Evolutionary conservation across 2,888 invertebrate genomes (phyloP), one percentile per base, ranked within the genome.

Genomic region (Glaucopsyche alexis): DNA sequence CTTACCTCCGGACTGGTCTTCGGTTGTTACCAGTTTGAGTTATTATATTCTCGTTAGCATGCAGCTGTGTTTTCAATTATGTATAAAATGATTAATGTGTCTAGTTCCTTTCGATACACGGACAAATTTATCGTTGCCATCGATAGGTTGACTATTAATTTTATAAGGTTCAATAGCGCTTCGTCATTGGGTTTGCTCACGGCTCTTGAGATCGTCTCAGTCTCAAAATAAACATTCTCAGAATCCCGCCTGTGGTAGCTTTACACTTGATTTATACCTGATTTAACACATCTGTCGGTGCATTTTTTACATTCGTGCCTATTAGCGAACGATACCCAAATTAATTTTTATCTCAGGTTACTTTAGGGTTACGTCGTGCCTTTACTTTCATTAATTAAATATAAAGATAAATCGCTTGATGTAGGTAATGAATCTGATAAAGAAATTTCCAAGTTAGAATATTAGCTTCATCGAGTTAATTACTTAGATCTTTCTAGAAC

Each of bases 61-160:
- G 78, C 87, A 87, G 87, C 85, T 87, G 87, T 85, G 83, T 86
- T 89, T 90, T 89, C 88, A 88, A 89, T 89, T 88, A 88, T 85
- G 79, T 78, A 78, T 76, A 78, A 78, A 78, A 84, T 90, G 89
- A 91, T 90, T 88, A 87, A 90, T 90, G 87, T 85, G 81, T 81
- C 81, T 79, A 81, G 83, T 84, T 85, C 84, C 84, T 84, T 83
- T 86, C 85, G 80, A 84, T 86, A 84, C 83, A 85, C 82, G 82
- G 87, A 88, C 87, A 84, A 87, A 88, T 89, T 89, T 89, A 88
- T 89, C 87, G 83, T 80, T 79, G 85, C 85, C 85, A 89, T 88
- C 88, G 85, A 87, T 89, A 86, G 84, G 79, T 79, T 81, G 81
- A 86, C 87, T 87, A 90, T 89, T 87, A 88, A 89, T 89, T 87